Conservation (phyloP, 92 coral and sea anemone species). For the Parazoanthus atlanticus region DNA sequence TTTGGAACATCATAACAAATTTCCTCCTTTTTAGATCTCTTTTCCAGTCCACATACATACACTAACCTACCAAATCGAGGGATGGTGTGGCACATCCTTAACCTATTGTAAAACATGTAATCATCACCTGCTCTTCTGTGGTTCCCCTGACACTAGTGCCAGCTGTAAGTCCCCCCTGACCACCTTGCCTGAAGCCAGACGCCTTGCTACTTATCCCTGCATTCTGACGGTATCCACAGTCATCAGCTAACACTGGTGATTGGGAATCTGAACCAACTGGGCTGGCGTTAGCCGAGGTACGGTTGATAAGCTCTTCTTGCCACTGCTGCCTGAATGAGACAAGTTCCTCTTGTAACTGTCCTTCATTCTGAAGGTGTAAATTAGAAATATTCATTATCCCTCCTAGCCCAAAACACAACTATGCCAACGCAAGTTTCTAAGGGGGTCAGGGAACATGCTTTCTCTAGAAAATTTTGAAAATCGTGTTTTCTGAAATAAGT, state of each 20-base stretch:
- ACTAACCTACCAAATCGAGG: no score
- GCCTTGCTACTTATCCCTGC: background rate
- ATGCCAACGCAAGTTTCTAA: no score
- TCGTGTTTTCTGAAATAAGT: no score
- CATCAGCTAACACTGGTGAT: background rate
- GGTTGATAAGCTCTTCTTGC: conserved; percentile 68
- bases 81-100: no score
- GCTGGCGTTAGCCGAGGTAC: conserved; percentile 48
- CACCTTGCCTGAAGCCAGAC: background rate
- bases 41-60: no score
- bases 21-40: no score
- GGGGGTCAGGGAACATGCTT: no score
- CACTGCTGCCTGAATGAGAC: conserved; percentile 87
- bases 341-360: conserved; percentile 70
- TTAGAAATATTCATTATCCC: no score
- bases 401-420: no score
- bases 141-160: background rate
- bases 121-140: conserved; percentile 11
- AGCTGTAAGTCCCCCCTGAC: background rate
- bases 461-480: no score
- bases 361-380: conserved; percentile 56
- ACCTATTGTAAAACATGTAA: no score
- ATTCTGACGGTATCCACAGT: background rate
- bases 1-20: no score
- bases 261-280: conserved; percentile 52